Percentiles rank a stretch among this genome's conserved stretches.
Conservation (phyloP, 2,888 invertebrate genomes). For the Ephialtes manifestator region DNA sequence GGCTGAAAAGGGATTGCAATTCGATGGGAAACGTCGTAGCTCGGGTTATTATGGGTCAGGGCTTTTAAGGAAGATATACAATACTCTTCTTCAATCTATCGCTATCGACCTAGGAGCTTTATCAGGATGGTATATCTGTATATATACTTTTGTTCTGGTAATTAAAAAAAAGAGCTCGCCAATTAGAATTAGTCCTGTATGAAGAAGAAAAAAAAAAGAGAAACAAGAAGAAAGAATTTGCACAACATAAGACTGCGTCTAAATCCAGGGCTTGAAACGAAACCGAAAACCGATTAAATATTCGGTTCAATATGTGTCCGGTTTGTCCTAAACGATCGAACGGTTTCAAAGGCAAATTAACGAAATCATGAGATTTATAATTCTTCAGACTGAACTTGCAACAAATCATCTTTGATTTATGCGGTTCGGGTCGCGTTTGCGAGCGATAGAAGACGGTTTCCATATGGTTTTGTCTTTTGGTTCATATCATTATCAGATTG, state of each 20-base stretch:
- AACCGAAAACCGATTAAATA: no score
- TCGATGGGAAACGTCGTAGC: constrained; percentile 49
- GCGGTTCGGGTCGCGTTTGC: no score
- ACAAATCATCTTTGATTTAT: no score
- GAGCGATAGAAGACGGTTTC: no score
- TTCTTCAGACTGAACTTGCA: no score
- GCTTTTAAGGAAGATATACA: constrained; percentile 54
- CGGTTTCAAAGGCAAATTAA: no score
- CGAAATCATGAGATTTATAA: no score
- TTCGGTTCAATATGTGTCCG: no score
- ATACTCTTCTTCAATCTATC: constrained; percentile 64
- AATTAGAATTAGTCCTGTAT: constrained; percentile 62
- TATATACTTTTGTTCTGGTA: constrained; percentile 61
- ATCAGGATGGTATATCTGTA: constrained; percentile 65
- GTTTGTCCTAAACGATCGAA: no score
- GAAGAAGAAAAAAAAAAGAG: constrained; percentile 31
- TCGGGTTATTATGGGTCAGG: constrained; percentile 32
- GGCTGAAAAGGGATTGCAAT: background rate
- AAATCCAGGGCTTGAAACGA: no score
- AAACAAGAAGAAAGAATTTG: constrained; percentile 26
- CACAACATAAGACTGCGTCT: constrained; percentile 42
- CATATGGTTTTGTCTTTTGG: no score
- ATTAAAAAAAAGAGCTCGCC: constrained; percentile 50
- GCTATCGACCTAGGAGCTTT: constrained; percentile 69
- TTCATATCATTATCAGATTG: no score